These are phyloP conservation scores for Nyleta sp. DNA, from an alignment of 2,888 invertebrate genomes.

Conservation along the genomic window DNA sequence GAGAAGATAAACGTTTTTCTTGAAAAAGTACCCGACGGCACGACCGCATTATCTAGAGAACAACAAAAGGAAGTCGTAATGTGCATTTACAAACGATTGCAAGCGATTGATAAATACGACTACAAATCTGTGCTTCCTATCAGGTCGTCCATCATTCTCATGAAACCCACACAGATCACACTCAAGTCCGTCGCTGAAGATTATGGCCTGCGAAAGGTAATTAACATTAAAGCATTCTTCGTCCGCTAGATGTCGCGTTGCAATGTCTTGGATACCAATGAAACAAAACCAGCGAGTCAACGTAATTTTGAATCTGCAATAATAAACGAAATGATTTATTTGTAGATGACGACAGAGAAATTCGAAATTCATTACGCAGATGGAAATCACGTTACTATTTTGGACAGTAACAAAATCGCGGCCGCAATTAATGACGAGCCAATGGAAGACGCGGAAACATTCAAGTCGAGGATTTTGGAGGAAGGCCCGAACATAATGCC, in stretches of 20 bases:
- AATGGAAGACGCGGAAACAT: constrained; percentile 72
- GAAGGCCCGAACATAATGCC: constrained; percentile 7
- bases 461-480: constrained; percentile 61
- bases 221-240: neutral
- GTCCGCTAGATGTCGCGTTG: no score
- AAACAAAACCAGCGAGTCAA: no score
- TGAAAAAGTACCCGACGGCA: constrained; percentile 81
- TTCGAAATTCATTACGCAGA: constrained; percentile 87
- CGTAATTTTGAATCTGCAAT: neutral
- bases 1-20: constrained; percentile 84
- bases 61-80: constrained; percentile 81
- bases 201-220: constrained; percentile 84
- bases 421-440: constrained; percentile 78
- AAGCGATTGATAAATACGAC: constrained; percentile 84
- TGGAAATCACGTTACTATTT: constrained; percentile 88
- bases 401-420: constrained; percentile 86
- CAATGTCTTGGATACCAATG: neutral
- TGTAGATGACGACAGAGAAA: constrained; percentile 83
- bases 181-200: constrained; percentile 85
- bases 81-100: constrained; percentile 84
- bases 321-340: constrained; percentile 9
- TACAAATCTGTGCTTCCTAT: constrained; percentile 83
- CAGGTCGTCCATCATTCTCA: constrained; percentile 85
- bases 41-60: constrained; percentile 75
- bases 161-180: constrained; percentile 86